A percentile compares a stretch with the other conserved stretches of the same genome.
Evolutionary conservation across 1,140 invertebrate genomes (phyloP).

Genomic region (Hesperophylax magnus): DNA sequence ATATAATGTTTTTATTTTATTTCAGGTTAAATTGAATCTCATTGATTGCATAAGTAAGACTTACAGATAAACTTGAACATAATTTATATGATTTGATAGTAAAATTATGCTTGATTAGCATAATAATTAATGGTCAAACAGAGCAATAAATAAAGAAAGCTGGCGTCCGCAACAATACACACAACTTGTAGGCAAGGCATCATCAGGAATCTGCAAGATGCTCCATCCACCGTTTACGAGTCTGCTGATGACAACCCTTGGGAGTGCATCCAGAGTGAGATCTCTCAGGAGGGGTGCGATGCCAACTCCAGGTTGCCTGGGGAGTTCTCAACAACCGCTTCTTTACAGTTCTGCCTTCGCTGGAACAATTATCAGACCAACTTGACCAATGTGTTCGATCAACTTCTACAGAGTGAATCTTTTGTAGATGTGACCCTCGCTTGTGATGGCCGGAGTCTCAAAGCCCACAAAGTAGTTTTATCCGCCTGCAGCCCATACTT

Average conservation of each 20-base stretch:
- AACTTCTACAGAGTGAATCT: constrained; percentile 89
- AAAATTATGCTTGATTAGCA: background rate
- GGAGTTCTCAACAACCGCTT: constrained; percentile 41
- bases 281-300: background rate
- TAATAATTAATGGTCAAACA: background rate
- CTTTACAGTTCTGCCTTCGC: constrained; percentile 82
- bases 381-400: constrained; percentile 91
- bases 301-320: constrained; percentile 10
- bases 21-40: background rate
- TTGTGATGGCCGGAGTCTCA: constrained; percentile 90
- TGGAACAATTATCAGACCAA: constrained; percentile 97
- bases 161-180: constrained; percentile 37
- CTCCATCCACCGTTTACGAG: background rate
- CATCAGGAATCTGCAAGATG: constrained; percentile 26
- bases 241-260: constrained; percentile 7
- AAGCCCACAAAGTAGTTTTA: constrained; percentile 93
- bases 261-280: constrained; percentile 15
- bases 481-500: constrained; percentile 95
- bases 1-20: constrained; percentile 6
- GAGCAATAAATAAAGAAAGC: constrained; percentile 11
- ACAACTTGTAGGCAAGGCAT: constrained; percentile 17
- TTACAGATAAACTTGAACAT: background rate
- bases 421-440: constrained; percentile 94
- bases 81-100: background rate
- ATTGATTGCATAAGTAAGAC: background rate